Percentiles rank a stretch among this genome's conserved stretches.
These are phyloP conservation scores for Habrosyne pyritoides DNA, from an alignment of 2,888 invertebrate species.

Conservation along the genomic window DNA sequence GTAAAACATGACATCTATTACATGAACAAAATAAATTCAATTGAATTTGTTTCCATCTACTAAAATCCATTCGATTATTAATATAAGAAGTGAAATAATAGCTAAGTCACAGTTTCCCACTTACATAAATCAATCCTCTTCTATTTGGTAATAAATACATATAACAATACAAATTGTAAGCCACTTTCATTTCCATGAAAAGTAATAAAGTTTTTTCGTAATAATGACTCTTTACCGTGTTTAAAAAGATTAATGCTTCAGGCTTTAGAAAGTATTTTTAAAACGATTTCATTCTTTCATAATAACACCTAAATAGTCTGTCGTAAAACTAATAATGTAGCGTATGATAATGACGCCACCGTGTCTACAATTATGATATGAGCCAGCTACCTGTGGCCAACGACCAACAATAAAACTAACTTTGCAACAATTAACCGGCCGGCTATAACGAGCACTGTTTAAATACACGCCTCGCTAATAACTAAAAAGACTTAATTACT, in stretches of 20 bases:
- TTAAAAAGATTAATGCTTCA: background rate
- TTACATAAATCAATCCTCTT: too few species aligned
- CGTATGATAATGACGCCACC: background rate
- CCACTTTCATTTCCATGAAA: too few species aligned
- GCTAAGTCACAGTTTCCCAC: too few species aligned
- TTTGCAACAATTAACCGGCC: slow-evolving; percentile 1
- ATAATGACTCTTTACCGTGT: too few species aligned
- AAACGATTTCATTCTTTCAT: background rate
- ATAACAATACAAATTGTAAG: too few species aligned
- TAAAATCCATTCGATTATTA: too few species aligned
- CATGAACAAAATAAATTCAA: too few species aligned
- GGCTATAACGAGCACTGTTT: slow-evolving; percentile 4
- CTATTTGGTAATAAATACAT: too few species aligned
- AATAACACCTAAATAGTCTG: background rate
- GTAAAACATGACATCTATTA: too few species aligned
- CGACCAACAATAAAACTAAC: background rate
- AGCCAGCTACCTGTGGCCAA: background rate
- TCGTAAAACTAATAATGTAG: background rate
- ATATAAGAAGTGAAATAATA: too few species aligned
- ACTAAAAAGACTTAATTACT: slow-evolving; percentile 5
- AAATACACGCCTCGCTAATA: background rate
- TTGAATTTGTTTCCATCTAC: too few species aligned
- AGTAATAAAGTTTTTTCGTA: too few species aligned
- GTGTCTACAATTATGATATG: background rate
- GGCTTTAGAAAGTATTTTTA: background rate